A percentile compares a stretch with the other conserved stretches of the same genome.
phyloP scores from a whole-genome alignment of 2,113 vertebrate genomes.

The Motacilla tschutschensis region DNA sequence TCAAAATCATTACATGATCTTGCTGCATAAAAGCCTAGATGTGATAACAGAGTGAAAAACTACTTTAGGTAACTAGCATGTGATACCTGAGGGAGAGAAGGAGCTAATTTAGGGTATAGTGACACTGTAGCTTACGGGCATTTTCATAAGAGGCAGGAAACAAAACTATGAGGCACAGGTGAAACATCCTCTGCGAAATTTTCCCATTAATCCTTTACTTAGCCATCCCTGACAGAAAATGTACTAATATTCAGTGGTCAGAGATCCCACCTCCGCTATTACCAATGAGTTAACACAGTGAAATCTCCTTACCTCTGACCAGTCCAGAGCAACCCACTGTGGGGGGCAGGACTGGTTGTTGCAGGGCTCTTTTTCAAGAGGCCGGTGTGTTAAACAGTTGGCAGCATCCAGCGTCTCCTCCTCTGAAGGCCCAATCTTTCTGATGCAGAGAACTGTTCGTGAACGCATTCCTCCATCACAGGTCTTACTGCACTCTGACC shows the following conservation, averaged over 20 bases:
- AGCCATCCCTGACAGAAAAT: background rate
- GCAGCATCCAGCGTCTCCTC: conserved; percentile 91
- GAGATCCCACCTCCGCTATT: background rate
- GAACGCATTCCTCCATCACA: conserved; percentile 90
- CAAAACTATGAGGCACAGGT: background rate
- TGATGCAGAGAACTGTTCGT: conserved; percentile 90
- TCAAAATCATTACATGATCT: background rate
- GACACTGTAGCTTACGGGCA: background rate
- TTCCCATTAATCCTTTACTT: background rate
- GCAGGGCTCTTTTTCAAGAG: conserved; percentile 89
- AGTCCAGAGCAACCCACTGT: conserved; percentile 94
- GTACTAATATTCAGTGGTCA: background rate
- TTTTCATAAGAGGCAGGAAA: background rate
- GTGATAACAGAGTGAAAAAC: background rate
- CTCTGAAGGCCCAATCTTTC: conserved; percentile 87
- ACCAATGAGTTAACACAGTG: background rate
- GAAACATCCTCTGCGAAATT: background rate
- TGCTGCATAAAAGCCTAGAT: background rate
- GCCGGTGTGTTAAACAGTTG: conserved; percentile 90
- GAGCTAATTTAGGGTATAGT: background rate
- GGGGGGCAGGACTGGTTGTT: conserved; percentile 97
- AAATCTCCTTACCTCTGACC: conserved; percentile 89
- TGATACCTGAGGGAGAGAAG: background rate
- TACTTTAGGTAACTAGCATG: background rate
- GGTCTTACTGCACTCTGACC: conserved; percentile 93